Base-by-base conservation (phyloP, 2,888 invertebrate genomes). In the Parnassius smintheus region DNA sequence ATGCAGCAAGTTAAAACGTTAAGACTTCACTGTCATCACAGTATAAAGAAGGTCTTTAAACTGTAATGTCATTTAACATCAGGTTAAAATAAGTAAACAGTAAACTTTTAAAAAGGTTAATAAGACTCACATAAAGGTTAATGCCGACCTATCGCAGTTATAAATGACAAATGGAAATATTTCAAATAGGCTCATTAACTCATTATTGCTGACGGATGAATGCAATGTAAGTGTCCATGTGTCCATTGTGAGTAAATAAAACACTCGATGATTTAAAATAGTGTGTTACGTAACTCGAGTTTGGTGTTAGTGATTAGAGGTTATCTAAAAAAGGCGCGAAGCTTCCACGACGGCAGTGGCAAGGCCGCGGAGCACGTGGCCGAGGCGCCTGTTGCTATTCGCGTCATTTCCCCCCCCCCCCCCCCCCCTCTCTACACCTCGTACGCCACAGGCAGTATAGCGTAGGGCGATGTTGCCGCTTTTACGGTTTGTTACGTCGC, bases 321-420 rank as follows among this genome's bases (percentile, higher is more conserved):
- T 75, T 82, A 82, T 82, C 81, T 85, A 82, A 85, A 87, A 85
- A 89, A 86, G 86, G 87, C 86, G 87, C 87, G 85, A 88, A 86
- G 86, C 82, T 84, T 82, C 83, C 74, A 83, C 73, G 70, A 74
- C 75, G 75, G 75, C 77, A 78, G 82, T 81, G 83, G 88, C 91
- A 90, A 91, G 90, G 91, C 85, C 89, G 84, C 72, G 62, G 70
- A 84, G 82, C 89, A 88, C 90, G 90, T 90, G 89, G 86, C 75
- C 65, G 68, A 75, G 83, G 83, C 88, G 88, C 88, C 88, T 91
- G 91, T 89, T 91, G 88, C 90, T 90, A 88, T 71, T 76, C 70
- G 75, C 72, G 72, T 71, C 74, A 75, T 73, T 67, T 8, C 63
- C 64, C 55, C 52, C 62, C 59, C 51, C 35, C 22, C 66, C 66